phyloP scores from a whole-genome alignment of 2,888 invertebrate genomes.

The Diadegma fenestrale region DNA sequence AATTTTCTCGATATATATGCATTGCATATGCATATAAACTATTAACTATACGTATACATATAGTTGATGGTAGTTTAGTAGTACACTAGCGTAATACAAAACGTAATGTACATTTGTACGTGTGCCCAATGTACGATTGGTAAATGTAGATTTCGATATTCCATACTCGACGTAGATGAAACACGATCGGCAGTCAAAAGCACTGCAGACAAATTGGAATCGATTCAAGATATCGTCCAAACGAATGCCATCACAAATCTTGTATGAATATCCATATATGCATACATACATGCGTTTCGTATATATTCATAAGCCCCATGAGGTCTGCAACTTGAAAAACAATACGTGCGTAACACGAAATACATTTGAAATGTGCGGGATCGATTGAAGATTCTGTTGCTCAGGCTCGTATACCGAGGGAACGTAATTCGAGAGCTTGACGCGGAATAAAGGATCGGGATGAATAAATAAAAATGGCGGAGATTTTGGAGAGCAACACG shows the following conservation, averaged over 20 bases:
- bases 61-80: conserved; percentile 15
- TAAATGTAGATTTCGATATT: conserved; percentile 44
- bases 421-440: not conserved
- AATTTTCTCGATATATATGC: conserved; percentile 1
- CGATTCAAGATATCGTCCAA: conserved; percentile 52
- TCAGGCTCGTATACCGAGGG: not conserved
- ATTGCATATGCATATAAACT: conserved; percentile 8
- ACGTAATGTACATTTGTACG: conserved; percentile 25
- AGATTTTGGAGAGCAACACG: not conserved
- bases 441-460: not conserved
- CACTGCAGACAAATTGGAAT: conserved; percentile 68
- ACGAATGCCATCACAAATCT: conserved; percentile 33
- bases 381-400: not conserved
- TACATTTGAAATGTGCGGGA: not conserved
- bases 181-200: conserved; percentile 66
- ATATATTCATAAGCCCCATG: conserved; percentile 9
- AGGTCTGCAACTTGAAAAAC: conserved; percentile 7
- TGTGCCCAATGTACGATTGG: conserved; percentile 11
- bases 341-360: not conserved
- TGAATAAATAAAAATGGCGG: not conserved
- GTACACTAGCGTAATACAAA: conserved; percentile 19
- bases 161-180: conserved; percentile 33
- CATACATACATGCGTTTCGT: not conserved
- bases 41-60: conserved; percentile 19
- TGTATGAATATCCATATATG: conserved; percentile 19